Evolutionary conservation across 2,888 invertebrate species (phyloP).

Genomic region (Conus canariensis): DNA sequence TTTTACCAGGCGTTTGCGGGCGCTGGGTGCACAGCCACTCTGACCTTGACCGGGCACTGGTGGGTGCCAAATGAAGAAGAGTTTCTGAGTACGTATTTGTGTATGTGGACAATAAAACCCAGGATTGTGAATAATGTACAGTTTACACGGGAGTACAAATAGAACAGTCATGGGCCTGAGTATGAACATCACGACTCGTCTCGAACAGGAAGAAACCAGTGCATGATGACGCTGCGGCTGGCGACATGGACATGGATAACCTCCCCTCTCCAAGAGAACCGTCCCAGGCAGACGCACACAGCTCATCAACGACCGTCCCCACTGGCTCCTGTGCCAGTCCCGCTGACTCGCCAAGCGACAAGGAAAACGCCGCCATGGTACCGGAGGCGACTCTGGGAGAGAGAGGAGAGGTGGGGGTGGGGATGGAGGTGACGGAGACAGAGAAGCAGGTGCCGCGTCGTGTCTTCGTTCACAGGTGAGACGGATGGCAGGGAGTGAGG

Average conservation of each 20-base stretch:
- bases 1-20: too few species aligned
- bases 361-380: not conserved
- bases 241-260: slow-evolving; percentile 1
- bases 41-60: too few species aligned
- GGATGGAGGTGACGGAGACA: not conserved
- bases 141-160: too few species aligned
- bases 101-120: too few species aligned
- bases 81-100: too few species aligned
- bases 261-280: not conserved
- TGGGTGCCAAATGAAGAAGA: too few species aligned
- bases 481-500: not conserved
- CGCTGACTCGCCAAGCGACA: not conserved
- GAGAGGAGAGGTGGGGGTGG: not conserved
- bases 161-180: too few species aligned
- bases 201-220: not conserved
- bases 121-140: too few species aligned
- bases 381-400: not conserved
- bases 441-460: slow-evolving; percentile 33
- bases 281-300: not conserved
- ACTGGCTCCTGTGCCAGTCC: not conserved
- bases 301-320: not conserved
- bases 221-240: not conserved
- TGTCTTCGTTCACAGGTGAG: slow-evolving; percentile 60
- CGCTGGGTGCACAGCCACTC: too few species aligned
- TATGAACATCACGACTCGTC: too few species aligned